Conservation (phyloP, 2,888 invertebrate species). For the Polydrusus pterygomalis region DNA sequence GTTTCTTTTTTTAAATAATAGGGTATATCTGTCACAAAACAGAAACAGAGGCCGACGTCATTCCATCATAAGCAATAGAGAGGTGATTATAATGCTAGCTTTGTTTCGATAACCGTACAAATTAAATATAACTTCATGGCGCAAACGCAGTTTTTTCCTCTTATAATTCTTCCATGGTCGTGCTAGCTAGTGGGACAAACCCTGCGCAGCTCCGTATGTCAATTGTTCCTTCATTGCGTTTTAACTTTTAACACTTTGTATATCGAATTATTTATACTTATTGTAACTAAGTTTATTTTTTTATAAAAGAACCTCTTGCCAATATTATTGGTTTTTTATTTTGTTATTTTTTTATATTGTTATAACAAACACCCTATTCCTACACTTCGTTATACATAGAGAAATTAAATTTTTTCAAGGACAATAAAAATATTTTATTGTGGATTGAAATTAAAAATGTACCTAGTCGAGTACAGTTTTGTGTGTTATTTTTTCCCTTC, state of each 20-base stretch:
- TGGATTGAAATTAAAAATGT: conserved; percentile 14
- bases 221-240: too few species aligned
- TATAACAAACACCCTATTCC: not conserved
- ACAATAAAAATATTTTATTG: conserved; percentile 6
- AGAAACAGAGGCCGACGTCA: too few species aligned
- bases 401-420: not conserved
- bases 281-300: not conserved
- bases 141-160: too few species aligned
- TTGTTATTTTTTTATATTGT: conserved; percentile 18
- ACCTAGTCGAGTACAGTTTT: not conserved
- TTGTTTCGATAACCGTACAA: too few species aligned
- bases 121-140: too few species aligned
- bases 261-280: not conserved
- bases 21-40: too few species aligned
- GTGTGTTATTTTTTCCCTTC: not conserved
- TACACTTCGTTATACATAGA: not conserved
- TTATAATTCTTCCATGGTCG: too few species aligned
- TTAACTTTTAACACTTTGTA: conserved; percentile 6
- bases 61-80: too few species aligned
- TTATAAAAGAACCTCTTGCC: conserved; percentile 1
- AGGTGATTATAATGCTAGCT: too few species aligned
- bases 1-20: too few species aligned
- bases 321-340: conserved; percentile 1
- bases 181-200: not conserved
- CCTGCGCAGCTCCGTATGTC: too few species aligned